Evolutionary conservation across 2,888 invertebrate species (phyloP).

Genomic region (Machimus rusticus): DNA sequence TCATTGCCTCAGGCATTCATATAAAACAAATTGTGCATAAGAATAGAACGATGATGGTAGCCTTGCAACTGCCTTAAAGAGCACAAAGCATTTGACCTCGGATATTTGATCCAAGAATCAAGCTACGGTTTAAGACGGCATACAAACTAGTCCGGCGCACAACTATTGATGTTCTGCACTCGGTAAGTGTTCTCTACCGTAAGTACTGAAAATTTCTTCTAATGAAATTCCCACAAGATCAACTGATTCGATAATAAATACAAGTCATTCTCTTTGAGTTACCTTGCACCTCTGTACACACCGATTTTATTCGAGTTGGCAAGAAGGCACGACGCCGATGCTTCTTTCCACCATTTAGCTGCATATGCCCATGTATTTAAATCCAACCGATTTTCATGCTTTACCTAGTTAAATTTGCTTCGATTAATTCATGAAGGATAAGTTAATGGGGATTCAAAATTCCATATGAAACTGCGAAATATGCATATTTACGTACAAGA

Average conservation of each 20-base stretch:
- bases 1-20: not conserved
- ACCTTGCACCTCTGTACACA: conserved; percentile 11
- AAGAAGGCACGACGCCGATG: not conserved
- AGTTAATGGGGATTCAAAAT: not conserved
- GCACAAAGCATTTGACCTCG: conserved; percentile 46
- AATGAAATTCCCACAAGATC: conserved; percentile 43
- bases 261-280: conserved; percentile 20
- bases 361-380: not conserved
- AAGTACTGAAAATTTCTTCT: conserved; percentile 21
- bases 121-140: not conserved
- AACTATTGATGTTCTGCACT: not conserved
- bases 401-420: not conserved
- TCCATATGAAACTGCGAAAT: not conserved
- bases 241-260: conserved; percentile 37
- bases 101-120: conserved; percentile 27
- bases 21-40: conserved; percentile 28
- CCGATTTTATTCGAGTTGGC: not conserved
- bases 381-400: not conserved
- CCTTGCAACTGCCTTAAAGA: conserved; percentile 46
- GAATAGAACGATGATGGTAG: conserved; percentile 44
- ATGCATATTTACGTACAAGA: not conserved
- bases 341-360: not conserved
- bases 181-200: not conserved
- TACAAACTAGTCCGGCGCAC: not conserved
- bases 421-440: not conserved